Conservation (phyloP, 2,797 vertebrate species). For the Etheostoma perlongum region DNA sequence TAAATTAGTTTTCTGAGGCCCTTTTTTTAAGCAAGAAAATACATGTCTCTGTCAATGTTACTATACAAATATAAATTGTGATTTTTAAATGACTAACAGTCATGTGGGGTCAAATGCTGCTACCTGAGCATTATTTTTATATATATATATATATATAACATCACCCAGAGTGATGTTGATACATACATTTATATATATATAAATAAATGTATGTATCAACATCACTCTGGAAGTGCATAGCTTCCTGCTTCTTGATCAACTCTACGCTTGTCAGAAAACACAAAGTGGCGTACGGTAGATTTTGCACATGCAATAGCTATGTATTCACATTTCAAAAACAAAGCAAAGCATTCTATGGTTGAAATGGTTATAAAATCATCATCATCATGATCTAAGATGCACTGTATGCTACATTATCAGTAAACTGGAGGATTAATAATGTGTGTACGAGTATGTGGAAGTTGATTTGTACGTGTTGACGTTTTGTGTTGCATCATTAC, state of each 20-base stretch:
- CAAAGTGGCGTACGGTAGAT: slow-evolving; percentile 54
- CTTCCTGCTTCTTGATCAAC: slow-evolving; percentile 45
- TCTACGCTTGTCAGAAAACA: slow-evolving; percentile 21
- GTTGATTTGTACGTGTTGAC: slow-evolving; percentile 29
- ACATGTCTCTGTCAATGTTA: slow-evolving; percentile 67
- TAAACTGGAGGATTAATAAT: slow-evolving; percentile 50
- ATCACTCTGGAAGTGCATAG: slow-evolving; percentile 65
- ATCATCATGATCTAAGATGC: slow-evolving; percentile 38
- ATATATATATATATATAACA: slow-evolving; percentile 18
- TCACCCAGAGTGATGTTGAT: no score
- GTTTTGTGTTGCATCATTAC: slow-evolving; percentile 20
- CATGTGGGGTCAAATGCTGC: slow-evolving; percentile 64
- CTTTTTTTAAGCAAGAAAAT: slow-evolving; percentile 75
- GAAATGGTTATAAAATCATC: slow-evolving; percentile 43
- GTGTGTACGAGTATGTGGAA: slow-evolving; percentile 27
- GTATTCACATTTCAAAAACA: slow-evolving; percentile 57
- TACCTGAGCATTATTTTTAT: slow-evolving; percentile 73
- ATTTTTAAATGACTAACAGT: slow-evolving; percentile 80
- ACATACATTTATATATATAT: neutral
- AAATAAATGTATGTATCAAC: slow-evolving; percentile 40
- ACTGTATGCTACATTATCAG: slow-evolving; percentile 56
- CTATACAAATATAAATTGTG: slow-evolving; percentile 81
- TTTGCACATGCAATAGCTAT: slow-evolving; percentile 67
- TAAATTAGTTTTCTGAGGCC: slow-evolving; percentile 59
- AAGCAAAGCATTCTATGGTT: slow-evolving; percentile 60